phyloP scores from a whole-genome alignment of 1,140 invertebrate genomes.

The Scaptodrosophila lebanonensis region DNA sequence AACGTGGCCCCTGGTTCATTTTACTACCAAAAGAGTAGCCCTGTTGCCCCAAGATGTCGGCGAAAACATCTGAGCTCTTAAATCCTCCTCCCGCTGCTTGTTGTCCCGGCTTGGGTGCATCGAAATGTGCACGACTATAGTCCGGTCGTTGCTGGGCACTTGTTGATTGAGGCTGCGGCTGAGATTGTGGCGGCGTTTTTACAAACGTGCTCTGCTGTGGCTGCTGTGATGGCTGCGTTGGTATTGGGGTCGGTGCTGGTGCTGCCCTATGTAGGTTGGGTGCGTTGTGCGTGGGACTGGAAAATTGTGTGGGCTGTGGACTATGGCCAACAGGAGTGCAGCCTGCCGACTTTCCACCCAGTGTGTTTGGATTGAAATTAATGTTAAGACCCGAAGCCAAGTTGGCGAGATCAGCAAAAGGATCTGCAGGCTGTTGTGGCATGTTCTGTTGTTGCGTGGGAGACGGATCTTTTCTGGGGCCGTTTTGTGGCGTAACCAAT shows the following conservation, averaged over 20 bases:
- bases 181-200: conserved; percentile 20
- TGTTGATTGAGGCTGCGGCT: conserved; percentile 2
- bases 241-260: conserved; percentile 7
- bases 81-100: conserved; percentile 63
- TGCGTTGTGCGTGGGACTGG: conserved; percentile 77
- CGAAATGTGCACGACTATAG: conserved; percentile 84
- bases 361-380: conserved; percentile 62
- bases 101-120: conserved; percentile 77
- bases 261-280: neutral
- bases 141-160: conserved; percentile 71
- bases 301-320: conserved; percentile 74
- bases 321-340: conserved; percentile 54
- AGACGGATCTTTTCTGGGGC: conserved; percentile 47
- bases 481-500: conserved; percentile 60
- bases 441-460: conserved; percentile 32
- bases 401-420: conserved; percentile 80
- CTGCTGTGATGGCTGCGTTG: conserved; percentile 20
- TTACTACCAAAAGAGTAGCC: conserved; percentile 89
- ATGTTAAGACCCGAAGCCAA: conserved; percentile 74
- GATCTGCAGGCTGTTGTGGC: conserved; percentile 69
- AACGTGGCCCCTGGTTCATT: conserved; percentile 87
- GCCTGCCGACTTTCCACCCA: conserved; percentile 53
- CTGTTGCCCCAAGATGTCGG: conserved; percentile 92
- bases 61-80: conserved; percentile 86
- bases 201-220: conserved; percentile 30